A percentile compares a stretch with the other conserved stretches of the same genome.
Conservation (phyloP, 2,888 invertebrate species). For the Heteromurus nitidus region DNA sequence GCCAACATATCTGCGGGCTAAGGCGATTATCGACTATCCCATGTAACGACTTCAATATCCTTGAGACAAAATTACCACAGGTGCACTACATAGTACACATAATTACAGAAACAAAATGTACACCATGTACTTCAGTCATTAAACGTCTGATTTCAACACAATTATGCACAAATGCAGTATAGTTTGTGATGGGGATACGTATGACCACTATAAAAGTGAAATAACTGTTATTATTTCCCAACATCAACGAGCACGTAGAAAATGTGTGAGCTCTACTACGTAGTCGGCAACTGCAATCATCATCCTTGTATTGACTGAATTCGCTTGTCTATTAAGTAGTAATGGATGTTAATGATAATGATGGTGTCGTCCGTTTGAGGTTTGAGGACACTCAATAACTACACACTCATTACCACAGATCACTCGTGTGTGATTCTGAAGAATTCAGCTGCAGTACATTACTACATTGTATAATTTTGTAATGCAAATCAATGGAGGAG, state of each 20-base stretch:
- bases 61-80: constrained; percentile 16
- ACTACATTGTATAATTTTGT: no score
- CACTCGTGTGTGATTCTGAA: no score
- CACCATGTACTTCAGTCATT: neutral
- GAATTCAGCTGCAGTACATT: no score
- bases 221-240: neutral
- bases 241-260: neutral
- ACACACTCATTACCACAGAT: no score
- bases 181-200: no score
- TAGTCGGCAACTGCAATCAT: neutral
- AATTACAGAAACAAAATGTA: neutral
- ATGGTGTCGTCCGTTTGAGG: no score
- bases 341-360: no score
- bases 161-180: neutral
- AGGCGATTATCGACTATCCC: neutral
- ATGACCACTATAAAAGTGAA: no score
- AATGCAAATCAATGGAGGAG: no score
- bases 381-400: no score
- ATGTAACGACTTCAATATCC: constrained; percentile 39
- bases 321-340: no score
- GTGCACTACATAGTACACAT: neutral
- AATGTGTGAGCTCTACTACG: neutral
- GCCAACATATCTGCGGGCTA: neutral
- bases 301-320: no score
- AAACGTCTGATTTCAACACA: neutral